A percentile compares a stretch with the other conserved stretches of the same genome.
Evolutionary conservation across 2,113 vertebrate genomes (phyloP).

Genomic region (Lycocorax pyrrhopterus): DNA sequence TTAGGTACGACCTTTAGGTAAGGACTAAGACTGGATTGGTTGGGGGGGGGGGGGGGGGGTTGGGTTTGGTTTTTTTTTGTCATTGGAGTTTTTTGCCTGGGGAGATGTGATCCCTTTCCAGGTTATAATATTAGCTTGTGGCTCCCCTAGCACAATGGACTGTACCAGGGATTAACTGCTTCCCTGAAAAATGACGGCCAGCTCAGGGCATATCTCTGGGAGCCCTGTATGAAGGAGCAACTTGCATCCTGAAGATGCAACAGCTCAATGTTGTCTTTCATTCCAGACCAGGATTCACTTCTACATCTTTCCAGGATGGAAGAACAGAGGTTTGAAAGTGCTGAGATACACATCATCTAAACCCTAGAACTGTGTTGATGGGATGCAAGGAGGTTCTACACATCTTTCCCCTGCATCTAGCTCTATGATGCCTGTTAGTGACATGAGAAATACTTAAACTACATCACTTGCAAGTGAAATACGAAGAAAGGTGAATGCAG

Average conservation of each 20-base stretch:
- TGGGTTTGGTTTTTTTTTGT: background rate
- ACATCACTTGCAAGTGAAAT: background rate
- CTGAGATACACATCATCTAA: background rate
- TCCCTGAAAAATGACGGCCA: background rate
- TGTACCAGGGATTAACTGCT: background rate
- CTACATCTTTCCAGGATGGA: background rate
- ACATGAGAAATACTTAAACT: background rate
- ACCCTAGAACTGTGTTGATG: background rate
- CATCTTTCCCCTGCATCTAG: background rate
- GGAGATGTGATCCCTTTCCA: background rate
- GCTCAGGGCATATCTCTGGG: background rate
- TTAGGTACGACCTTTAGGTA: background rate
- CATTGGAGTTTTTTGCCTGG: background rate
- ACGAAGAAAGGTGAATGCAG: background rate
- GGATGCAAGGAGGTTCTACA: background rate
- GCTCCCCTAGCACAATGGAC: background rate
- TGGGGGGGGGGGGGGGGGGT: no score
- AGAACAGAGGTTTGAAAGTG: background rate
- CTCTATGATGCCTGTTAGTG: background rate
- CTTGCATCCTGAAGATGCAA: background rate
- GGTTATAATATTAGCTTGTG: background rate
- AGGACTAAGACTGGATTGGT: background rate
- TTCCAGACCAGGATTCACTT: background rate
- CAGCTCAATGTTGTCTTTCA: background rate
- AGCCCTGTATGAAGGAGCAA: background rate